Percentiles rank a stretch among this genome's conserved stretches.
phyloP scores from a whole-genome alignment of 2,113 vertebrate species.

The Pao palembangensis region DNA sequence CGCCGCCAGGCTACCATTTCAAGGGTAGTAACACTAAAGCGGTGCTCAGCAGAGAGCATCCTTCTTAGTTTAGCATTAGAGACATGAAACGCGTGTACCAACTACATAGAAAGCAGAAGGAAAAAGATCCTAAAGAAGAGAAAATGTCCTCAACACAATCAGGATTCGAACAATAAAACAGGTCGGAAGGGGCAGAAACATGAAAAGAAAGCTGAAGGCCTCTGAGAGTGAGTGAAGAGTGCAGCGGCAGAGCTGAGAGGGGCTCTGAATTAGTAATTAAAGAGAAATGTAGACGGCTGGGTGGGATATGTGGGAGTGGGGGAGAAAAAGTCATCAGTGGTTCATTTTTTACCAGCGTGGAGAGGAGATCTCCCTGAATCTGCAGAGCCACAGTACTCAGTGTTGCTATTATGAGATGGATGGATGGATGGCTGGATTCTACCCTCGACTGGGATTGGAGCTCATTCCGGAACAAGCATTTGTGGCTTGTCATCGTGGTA shows the following conservation, averaged over 20 bases:
- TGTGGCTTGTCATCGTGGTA: too few species aligned
- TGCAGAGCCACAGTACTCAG: too few species aligned
- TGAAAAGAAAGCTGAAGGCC: too few species aligned
- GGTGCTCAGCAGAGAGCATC: constrained; percentile 13
- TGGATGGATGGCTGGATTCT: too few species aligned
- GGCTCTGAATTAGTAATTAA: constrained; percentile 24
- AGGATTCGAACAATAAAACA: constrained; percentile 14
- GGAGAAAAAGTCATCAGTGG: too few species aligned
- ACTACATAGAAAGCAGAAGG: constrained; percentile 18
- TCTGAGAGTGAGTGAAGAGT: constrained; percentile 20
- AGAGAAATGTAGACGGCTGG: constrained; percentile 9
- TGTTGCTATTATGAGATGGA: too few species aligned
- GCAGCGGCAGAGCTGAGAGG: constrained; percentile 14
- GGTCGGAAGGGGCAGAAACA: too few species aligned
- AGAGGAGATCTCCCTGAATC: too few species aligned
- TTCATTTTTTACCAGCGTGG: too few species aligned
- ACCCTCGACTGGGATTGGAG: too few species aligned
- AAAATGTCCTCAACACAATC: constrained; percentile 6
- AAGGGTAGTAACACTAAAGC: constrained; percentile 25
- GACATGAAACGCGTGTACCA: constrained; percentile 12
- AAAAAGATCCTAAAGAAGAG: constrained; percentile 2
- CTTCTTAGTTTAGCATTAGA: constrained; percentile 11
- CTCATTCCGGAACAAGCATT: too few species aligned
- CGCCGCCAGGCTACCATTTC: constrained; percentile 4
- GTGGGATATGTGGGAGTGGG: too few species aligned